A percentile compares a stretch with the other conserved stretches of the same genome.
phyloP scores from a whole-genome alignment of 2,113 vertebrate species.

The Cinclus cinclus region DNA sequence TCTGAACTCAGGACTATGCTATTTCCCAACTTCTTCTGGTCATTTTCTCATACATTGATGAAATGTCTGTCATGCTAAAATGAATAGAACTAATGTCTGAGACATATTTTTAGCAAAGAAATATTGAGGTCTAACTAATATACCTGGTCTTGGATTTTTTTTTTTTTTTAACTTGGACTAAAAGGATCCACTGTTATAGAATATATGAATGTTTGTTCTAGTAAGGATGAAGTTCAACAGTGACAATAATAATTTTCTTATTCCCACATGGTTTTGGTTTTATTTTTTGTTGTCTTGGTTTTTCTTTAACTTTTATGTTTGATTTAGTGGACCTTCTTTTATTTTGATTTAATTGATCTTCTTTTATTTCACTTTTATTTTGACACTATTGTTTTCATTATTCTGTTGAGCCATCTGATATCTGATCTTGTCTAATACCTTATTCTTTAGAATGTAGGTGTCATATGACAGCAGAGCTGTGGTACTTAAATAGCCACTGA shows the following conservation, averaged over 20 bases:
- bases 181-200: background rate
- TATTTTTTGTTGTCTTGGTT: background rate
- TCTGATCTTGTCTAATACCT: background rate
- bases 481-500: background rate
- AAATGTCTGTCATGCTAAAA: background rate
- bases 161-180: background rate
- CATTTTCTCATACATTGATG: background rate
- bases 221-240: background rate
- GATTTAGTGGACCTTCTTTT: background rate
- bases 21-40: background rate
- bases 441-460: background rate
- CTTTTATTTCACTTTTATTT: background rate
- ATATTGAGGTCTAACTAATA: background rate
- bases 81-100: background rate
- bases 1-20: background rate
- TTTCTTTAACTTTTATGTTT: background rate
- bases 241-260: background rate
- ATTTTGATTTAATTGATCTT: background rate
- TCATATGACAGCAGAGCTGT: background rate
- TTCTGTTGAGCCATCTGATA: background rate
- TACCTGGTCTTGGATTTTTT: background rate
- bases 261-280: fast-evolving
- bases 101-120: background rate
- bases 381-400: background rate
- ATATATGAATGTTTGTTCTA: background rate